These are phyloP conservation scores for Timema podura DNA, from an alignment of 2,888 invertebrate species.

Conservation along the genomic window DNA sequence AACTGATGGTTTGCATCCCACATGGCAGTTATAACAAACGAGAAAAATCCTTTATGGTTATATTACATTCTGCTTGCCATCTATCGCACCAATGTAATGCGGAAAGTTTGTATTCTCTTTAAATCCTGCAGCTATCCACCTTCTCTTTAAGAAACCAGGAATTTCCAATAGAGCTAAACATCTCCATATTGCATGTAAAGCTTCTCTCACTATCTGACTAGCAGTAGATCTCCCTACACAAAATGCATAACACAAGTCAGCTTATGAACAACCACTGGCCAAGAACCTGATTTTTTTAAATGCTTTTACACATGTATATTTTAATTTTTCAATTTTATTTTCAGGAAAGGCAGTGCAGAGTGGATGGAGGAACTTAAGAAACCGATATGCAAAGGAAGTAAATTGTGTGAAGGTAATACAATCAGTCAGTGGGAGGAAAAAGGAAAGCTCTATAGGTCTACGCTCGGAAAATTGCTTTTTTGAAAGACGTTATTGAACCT, in stretches of 20 bases:
- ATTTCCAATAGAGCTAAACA: not conserved
- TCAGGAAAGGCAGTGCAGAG: too few relatives aligned
- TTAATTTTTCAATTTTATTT: too few relatives aligned
- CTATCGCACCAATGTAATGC: not conserved
- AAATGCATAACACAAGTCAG: not conserved
- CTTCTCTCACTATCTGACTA: not conserved
- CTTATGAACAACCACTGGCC: not conserved
- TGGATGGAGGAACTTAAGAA: too few relatives aligned
- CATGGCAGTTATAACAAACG: not conserved
- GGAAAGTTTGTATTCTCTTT: not conserved
- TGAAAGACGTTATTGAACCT: too few relatives aligned
- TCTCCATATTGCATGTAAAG: not conserved
- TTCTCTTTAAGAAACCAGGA: too few relatives aligned
- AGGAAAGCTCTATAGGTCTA: too few relatives aligned
- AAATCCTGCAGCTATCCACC: not conserved
- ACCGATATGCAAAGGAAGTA: too few relatives aligned
- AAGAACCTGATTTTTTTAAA: not conserved
- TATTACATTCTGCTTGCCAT: not conserved
- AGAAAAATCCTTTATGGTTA: conserved; percentile 6
- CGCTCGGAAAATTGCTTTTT: too few relatives aligned
- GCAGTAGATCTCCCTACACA: not conserved
- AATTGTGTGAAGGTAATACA: too few relatives aligned
- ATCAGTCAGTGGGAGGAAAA: too few relatives aligned
- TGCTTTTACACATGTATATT: too few relatives aligned
- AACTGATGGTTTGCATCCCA: not conserved